phyloP scores from a whole-genome alignment of 2,113 vertebrate species.

The Rhea pennata region DNA sequence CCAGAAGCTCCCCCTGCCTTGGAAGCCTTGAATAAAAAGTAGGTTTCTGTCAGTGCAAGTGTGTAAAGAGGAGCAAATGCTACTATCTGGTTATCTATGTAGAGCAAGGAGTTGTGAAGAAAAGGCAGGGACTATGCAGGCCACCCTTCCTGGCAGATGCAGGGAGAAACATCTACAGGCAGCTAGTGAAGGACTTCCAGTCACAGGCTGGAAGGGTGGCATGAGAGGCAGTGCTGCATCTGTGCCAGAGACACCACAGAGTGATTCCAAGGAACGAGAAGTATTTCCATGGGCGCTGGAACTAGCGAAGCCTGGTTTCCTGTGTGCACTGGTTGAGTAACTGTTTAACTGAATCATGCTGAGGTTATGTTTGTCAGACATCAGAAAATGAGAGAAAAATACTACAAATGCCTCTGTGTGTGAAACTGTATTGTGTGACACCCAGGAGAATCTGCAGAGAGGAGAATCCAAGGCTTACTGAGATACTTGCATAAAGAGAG shows the following conservation, averaged over 20 bases:
- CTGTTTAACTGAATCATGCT: background rate
- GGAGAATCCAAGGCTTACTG: background rate
- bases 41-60: background rate
- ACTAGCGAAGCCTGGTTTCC: background rate
- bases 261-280: background rate
- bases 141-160: background rate
- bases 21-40: background rate
- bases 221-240: background rate
- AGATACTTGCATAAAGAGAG: background rate
- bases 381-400: background rate
- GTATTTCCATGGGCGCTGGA: background rate
- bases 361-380: background rate
- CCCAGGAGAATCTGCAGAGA: background rate
- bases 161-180: background rate
- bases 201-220: background rate
- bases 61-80: background rate
- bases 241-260: background rate
- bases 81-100: background rate
- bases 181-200: background rate
- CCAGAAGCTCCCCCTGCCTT: background rate
- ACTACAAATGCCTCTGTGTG: background rate
- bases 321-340: background rate
- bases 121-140: background rate
- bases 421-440: background rate
- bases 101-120: background rate